Evolutionary conservation across 1,140 invertebrate genomes (phyloP).

Genomic region (Manduca sexta): DNA sequence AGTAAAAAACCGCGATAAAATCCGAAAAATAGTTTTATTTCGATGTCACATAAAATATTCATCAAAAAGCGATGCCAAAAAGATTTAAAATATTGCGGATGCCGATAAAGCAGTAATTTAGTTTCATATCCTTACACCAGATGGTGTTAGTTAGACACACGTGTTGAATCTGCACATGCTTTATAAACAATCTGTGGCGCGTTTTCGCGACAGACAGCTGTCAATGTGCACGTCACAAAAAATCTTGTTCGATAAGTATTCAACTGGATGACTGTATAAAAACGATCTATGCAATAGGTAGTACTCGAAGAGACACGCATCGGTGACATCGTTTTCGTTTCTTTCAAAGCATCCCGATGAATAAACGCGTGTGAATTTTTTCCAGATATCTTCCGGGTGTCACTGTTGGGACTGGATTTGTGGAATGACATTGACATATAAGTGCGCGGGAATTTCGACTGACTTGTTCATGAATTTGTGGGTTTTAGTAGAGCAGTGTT

Average conservation of each 20-base stretch:
- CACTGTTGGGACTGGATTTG: conserved; percentile 9
- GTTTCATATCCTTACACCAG: background rate
- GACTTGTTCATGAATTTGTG: conserved; percentile 15
- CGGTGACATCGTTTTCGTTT: background rate
- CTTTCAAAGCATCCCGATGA: background rate
- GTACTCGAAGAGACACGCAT: background rate
- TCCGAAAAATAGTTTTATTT: too few relatives aligned
- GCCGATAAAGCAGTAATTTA: background rate
- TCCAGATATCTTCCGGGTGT: conserved; percentile 3
- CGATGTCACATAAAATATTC: background rate
- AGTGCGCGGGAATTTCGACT: conserved; percentile 47
- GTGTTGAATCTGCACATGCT: too few relatives aligned
- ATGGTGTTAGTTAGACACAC: background rate
- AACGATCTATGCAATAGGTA: background rate
- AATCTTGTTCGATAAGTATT: too few relatives aligned
- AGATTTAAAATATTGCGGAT: background rate
- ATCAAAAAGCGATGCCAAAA: background rate
- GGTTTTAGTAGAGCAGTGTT: conserved; percentile 2
- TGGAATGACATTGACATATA: conserved; percentile 45
- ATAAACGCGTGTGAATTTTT: conserved; percentile 18
- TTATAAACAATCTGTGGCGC: conserved; percentile 13
- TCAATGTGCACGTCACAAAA: conserved; percentile 22
- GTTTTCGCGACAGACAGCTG: conserved; percentile 24
- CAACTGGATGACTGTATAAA: background rate
- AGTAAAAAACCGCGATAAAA: too few relatives aligned